Percentiles rank a stretch among this genome's conserved stretches.
phyloP scores from a whole-genome alignment of 2,113 vertebrate genomes.

The Pagrus major region DNA sequence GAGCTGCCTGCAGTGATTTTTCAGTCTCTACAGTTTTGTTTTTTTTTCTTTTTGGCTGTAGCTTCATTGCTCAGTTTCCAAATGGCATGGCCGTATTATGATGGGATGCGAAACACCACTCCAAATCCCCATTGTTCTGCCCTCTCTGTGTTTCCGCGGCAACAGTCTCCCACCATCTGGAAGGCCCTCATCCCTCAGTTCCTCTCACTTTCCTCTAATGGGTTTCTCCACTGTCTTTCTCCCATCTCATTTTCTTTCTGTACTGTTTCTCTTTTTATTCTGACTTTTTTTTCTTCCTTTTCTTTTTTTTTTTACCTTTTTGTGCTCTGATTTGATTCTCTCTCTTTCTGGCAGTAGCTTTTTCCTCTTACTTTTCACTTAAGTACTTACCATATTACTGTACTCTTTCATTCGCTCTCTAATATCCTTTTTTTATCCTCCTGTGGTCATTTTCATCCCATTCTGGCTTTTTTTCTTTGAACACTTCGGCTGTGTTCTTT shows the following conservation, averaged over 20 bases:
- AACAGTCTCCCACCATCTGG: slow-evolving; percentile 79
- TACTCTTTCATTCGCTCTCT: slow-evolving; percentile 18
- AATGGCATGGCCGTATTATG: slow-evolving; percentile 71
- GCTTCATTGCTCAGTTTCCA: slow-evolving; percentile 54
- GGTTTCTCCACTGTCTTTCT: slow-evolving; percentile 55
- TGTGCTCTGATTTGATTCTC: slow-evolving; percentile 18
- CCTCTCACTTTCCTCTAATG: slow-evolving; percentile 69
- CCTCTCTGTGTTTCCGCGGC: slow-evolving; percentile 80
- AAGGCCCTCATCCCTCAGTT: slow-evolving; percentile 73
- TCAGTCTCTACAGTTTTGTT: slow-evolving; percentile 12
- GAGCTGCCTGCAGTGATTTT: slow-evolving; percentile 32
- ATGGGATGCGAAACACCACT: slow-evolving; percentile 75
- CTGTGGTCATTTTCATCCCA: slow-evolving; percentile 35
- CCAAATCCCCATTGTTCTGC: slow-evolving; percentile 80
- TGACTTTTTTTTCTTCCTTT: no score
- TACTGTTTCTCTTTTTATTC: slow-evolving; percentile 28
- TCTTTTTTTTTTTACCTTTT: slow-evolving; percentile 1
- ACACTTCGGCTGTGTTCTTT: slow-evolving; percentile 17
- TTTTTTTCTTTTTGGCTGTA: slow-evolving; percentile 14
- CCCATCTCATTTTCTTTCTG: slow-evolving; percentile 33
- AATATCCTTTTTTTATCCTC: slow-evolving; percentile 9
- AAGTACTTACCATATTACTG: slow-evolving; percentile 19
- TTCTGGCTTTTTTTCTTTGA: slow-evolving; percentile 9
- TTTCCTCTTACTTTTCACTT: slow-evolving; percentile 19
- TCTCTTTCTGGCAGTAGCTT: slow-evolving; percentile 1